Conservation (phyloP, 2,113 vertebrate species). For the Plecturocebus donacophilus region DNA sequence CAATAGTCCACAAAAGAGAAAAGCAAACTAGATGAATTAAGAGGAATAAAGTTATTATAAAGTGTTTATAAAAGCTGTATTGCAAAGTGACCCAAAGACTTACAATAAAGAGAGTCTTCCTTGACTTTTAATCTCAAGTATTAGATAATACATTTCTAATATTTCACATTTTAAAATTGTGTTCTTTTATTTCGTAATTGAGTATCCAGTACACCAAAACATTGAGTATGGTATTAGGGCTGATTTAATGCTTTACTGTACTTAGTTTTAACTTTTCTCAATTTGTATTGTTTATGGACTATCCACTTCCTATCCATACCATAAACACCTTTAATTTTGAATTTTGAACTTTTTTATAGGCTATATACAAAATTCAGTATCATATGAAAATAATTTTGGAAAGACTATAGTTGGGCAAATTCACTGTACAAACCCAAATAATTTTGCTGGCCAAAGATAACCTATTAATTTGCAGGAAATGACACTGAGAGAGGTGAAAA, state of each 20-base stretch:
- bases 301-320: background rate
- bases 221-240: background rate
- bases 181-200: background rate
- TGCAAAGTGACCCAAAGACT: background rate
- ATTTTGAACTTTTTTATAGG: conserved; percentile 20
- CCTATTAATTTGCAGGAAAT: background rate
- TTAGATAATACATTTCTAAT: background rate
- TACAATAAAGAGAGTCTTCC: background rate
- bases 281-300: background rate
- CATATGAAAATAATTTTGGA: conserved; percentile 9
- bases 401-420: background rate
- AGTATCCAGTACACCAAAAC: background rate
- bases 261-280: background rate
- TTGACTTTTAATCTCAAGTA: background rate
- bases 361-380: background rate
- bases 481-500: background rate
- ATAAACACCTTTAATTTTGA: background rate
- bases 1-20: background rate
- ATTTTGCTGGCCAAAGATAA: background rate
- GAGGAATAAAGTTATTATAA: background rate
- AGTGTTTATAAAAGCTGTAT: background rate
- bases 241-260: background rate
- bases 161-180: background rate
- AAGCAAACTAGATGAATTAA: background rate
- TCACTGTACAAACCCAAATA: background rate